A percentile compares a stretch with the other conserved stretches of the same genome.
These are phyloP conservation scores for Cebidichthys violaceus DNA, from an alignment of 2,113 vertebrate species.

Conservation along the genomic window DNA sequence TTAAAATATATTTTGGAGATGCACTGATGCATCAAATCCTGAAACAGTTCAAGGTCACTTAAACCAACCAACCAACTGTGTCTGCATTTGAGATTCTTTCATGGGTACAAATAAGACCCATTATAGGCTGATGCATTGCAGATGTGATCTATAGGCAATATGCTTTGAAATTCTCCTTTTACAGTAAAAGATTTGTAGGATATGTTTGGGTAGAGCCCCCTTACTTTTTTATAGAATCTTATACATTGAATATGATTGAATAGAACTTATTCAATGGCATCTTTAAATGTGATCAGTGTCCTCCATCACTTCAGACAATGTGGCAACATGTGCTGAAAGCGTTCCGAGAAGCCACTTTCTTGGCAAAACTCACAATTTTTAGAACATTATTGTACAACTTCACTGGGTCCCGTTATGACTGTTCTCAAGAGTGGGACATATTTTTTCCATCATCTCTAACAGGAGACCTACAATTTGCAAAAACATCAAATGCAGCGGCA, in stretches of 20 bases:
- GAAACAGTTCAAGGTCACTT: constrained; percentile 27
- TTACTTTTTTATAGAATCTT: constrained; percentile 6
- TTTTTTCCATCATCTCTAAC: constrained; percentile 47
- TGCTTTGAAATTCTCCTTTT: constrained; percentile 31
- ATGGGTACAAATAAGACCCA: constrained; percentile 54
- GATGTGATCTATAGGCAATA: constrained; percentile 52
- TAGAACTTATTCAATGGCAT: constrained; percentile 5
- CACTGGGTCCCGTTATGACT: constrained; percentile 8
- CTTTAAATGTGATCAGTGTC: constrained; percentile 15
- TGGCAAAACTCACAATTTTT: constrained; percentile 22
- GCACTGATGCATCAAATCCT: constrained; percentile 7
- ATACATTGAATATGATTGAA: constrained; percentile 5
- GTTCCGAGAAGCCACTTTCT: constrained; percentile 21
- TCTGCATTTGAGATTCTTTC: constrained; percentile 36
- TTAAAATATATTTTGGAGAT: constrained; percentile 3
- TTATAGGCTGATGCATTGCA: constrained; percentile 56
- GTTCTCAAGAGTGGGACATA: constrained; percentile 21
- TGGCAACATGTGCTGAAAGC: constrained; percentile 26
- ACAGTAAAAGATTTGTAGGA: constrained; percentile 1
- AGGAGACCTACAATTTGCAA: constrained; percentile 28
- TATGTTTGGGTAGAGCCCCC: constrained; percentile 8
- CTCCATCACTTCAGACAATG: constrained; percentile 42
- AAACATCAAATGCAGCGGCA: constrained; percentile 47
- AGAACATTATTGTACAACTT: constrained; percentile 24
- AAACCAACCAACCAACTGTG: constrained; percentile 24